phyloP scores from a whole-genome alignment of 2,113 vertebrate species.

The Aviceda subcristata region DNA sequence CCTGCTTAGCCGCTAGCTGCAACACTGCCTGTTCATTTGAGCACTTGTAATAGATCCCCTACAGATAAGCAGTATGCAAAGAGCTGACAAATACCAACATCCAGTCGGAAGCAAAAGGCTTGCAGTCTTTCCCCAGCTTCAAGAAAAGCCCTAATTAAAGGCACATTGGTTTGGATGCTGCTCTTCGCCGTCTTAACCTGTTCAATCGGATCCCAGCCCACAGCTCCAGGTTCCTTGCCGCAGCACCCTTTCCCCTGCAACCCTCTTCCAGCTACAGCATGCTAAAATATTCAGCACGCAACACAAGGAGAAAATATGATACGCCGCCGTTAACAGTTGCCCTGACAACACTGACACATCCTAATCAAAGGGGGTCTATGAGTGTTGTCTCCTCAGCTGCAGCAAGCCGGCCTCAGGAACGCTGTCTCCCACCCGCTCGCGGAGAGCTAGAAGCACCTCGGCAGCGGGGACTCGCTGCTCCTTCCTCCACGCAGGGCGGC shows the following conservation, averaged over 20 bases:
- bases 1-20: slow-evolving; percentile 70
- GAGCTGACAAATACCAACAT: slow-evolving; percentile 76
- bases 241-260: slow-evolving; percentile 32
- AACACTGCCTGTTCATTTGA: slow-evolving; percentile 71
- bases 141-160: slow-evolving; percentile 67
- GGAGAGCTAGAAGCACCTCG: slow-evolving; percentile 6
- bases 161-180: slow-evolving; percentile 40
- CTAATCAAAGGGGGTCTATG: slow-evolving; percentile 61
- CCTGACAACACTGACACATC: slow-evolving; percentile 83
- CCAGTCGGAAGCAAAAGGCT: slow-evolving; percentile 55
- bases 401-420: slow-evolving; percentile 48
- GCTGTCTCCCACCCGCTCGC: slow-evolving; percentile 22
- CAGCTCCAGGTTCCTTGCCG: slow-evolving; percentile 32
- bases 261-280: slow-evolving; percentile 42
- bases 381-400: slow-evolving; percentile 37
- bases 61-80: slow-evolving; percentile 61
- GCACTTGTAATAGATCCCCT: slow-evolving; percentile 70
- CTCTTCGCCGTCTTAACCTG: slow-evolving; percentile 42
- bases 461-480: slow-evolving; percentile 50
- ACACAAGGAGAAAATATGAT: slow-evolving; percentile 75
- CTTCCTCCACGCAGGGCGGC: slow-evolving; percentile 34
- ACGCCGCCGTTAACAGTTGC: slow-evolving; percentile 75
- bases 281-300: slow-evolving; percentile 81
- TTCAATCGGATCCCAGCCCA: slow-evolving; percentile 30
- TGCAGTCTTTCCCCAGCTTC: slow-evolving; percentile 42